Evolutionary conservation across 2,888 invertebrate genomes (phyloP), one percentile per base, ranked within the genome.

Genomic region (Zygothrica quintamaculata): DNA sequence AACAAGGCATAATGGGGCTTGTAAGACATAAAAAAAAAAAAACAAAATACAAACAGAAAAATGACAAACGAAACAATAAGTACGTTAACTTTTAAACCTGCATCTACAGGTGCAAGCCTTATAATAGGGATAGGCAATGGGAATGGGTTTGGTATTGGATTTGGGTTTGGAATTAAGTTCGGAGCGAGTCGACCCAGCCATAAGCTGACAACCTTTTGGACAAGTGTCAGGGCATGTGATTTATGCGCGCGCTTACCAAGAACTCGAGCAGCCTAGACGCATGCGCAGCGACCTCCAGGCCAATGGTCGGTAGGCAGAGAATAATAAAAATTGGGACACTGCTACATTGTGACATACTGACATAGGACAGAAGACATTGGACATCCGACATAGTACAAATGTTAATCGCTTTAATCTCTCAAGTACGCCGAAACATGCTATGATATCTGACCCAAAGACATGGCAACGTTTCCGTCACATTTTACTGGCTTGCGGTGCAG

Each of bases 381-480:
- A 61, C 40, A 42, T 46, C 58, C 48, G 77, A 79, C 66, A 78
- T 74, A 69, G 68, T 75, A 86, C 72, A 79, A 87, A 87, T 86
- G 88, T 84, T 84, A 84, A 84, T 84, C 88, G 88, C 78, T 84
- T 84, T 87, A 84, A 84, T 84, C 84, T 87, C 77, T 77, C 77
- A 79, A 82, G 87, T 82, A 85, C 87, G 81, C 81, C 87, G 87
- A 84, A 87, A 85, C 86, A 81, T 69, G 77, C 80, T 59, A 77
- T 81, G 78, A 79, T 82, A 77, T 76, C 77, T 77, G 65, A 71
- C 57, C 26, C 9, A 12, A 68, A 69, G 75, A 86, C 82, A 74
- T 40, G 62, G 59, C 71, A 46, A 72, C 75, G 78, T 74, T 87
- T 87, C 87, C 85, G 78, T 78, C 87, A 84, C 87, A 81, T 84